Conservation (phyloP, 2,797 vertebrate genomes). For the Chelonia mydas region DNA sequence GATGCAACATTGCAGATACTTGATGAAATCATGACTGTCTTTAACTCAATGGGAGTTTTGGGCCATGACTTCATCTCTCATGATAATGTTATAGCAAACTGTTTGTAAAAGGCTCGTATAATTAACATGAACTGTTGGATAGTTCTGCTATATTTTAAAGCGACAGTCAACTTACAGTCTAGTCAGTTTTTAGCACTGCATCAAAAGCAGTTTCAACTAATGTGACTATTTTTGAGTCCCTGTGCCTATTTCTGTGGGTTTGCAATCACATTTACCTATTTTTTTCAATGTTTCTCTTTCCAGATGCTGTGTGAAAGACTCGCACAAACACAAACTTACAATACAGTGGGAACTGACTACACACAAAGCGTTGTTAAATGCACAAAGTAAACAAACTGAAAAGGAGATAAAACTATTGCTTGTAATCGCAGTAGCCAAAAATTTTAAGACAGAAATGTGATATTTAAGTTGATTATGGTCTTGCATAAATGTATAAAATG, state of each 20-base stretch:
- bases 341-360: background rate
- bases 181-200: background rate
- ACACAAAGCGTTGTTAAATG: background rate
- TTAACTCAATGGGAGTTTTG: background rate
- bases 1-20: accelerated
- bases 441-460: background rate
- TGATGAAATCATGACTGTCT: accelerated
- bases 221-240: background rate
- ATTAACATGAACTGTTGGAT: background rate
- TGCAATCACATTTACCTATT: background rate
- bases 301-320: background rate
- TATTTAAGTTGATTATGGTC: background rate
- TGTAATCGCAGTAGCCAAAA: accelerated
- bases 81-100: background rate
- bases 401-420: background rate
- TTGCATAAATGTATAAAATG: background rate
- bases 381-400: background rate
- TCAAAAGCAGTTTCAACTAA: background rate
- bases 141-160: background rate
- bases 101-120: background rate
- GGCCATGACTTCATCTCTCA: background rate
- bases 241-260: background rate
- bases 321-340: background rate
- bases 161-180: background rate
- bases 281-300: conserved; percentile 12